A percentile compares a stretch with the other conserved stretches of the same genome.
phyloP scores from a whole-genome alignment of 2,888 invertebrate species.

The Hyppa rectilinea region DNA sequence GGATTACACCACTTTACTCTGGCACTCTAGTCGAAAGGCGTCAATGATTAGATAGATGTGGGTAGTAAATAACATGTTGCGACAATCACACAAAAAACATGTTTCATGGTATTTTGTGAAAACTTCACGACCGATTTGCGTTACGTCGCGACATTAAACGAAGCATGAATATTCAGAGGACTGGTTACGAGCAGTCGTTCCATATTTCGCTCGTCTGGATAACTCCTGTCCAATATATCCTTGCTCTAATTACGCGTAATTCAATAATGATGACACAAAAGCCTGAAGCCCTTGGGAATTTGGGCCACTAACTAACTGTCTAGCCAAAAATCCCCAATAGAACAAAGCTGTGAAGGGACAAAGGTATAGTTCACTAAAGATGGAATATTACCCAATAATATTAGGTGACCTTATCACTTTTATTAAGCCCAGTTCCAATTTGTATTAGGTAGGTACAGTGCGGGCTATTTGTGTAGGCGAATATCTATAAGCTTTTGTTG shows the following conservation, averaged over 20 bases:
- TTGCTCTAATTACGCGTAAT: slow-evolving; percentile 64
- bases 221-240: slow-evolving; percentile 64
- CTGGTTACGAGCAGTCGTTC: slow-evolving; percentile 81
- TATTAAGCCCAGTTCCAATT: slow-evolving; percentile 48
- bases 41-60: slow-evolving; percentile 15
- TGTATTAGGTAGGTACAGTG: slow-evolving; percentile 34
- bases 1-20: slow-evolving; percentile 7
- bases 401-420: slow-evolving; percentile 49
- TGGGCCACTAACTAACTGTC: slow-evolving; percentile 40
- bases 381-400: slow-evolving; percentile 46
- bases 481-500: slow-evolving; percentile 24
- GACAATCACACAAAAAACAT: slow-evolving; percentile 30
- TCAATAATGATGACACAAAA: slow-evolving; percentile 47
- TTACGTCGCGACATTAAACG: slow-evolving; percentile 67
- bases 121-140: slow-evolving; percentile 61
- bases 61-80: slow-evolving; percentile 14
- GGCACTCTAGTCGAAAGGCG: neutral
- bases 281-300: slow-evolving; percentile 36
- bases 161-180: slow-evolving; percentile 83
- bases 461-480: slow-evolving; percentile 16
- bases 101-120: slow-evolving; percentile 54
- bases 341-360: slow-evolving; percentile 40
- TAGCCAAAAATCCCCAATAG: slow-evolving; percentile 33
- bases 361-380: slow-evolving; percentile 42
- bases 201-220: slow-evolving; percentile 77